A percentile compares a stretch with the other conserved stretches of the same genome.
Evolutionary conservation across 2,797 vertebrate species (phyloP).

Genomic region (Sebastes cheni): DNA sequence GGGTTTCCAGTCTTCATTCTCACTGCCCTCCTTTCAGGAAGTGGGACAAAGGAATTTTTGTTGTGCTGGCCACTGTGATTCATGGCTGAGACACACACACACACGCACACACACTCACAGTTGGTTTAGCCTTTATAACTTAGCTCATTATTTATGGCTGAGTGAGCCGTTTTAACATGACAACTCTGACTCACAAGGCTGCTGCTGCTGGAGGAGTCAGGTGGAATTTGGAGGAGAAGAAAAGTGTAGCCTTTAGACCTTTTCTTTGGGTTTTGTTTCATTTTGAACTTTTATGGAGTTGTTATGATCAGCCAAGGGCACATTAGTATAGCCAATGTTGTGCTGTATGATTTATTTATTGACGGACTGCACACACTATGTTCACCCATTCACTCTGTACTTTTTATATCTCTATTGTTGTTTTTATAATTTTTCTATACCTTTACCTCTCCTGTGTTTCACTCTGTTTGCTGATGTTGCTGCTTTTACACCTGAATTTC

Average conservation of each 20-base stretch:
- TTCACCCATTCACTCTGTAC: no score
- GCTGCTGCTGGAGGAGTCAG: conserved; percentile 42
- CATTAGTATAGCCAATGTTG: neutral
- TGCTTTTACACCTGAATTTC: no score
- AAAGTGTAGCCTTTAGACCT: neutral
- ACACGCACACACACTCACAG: conserved; percentile 23
- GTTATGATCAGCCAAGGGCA: neutral
- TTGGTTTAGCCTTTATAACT: conserved; percentile 58
- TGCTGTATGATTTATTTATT: neutral
- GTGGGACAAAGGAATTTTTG: conserved; percentile 69
- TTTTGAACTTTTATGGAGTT: neutral
- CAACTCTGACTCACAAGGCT: conserved; percentile 54
- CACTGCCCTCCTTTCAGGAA: conserved; percentile 65
- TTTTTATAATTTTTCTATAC: no score
- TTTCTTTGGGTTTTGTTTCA: neutral
- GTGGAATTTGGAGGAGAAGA: conserved; percentile 36
- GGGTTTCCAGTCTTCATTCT: conserved; percentile 44
- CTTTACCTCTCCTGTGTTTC: no score
- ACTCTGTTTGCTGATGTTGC: no score
- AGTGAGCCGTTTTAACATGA: conserved; percentile 61
- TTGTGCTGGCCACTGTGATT: conserved; percentile 65
- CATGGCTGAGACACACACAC: conserved; percentile 57
- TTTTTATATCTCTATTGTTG: no score
- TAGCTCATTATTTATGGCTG: conserved; percentile 60
- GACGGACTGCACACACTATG: no score